Conservation (phyloP, 2,888 invertebrate species). For the Napeogenes sylphis region DNA sequence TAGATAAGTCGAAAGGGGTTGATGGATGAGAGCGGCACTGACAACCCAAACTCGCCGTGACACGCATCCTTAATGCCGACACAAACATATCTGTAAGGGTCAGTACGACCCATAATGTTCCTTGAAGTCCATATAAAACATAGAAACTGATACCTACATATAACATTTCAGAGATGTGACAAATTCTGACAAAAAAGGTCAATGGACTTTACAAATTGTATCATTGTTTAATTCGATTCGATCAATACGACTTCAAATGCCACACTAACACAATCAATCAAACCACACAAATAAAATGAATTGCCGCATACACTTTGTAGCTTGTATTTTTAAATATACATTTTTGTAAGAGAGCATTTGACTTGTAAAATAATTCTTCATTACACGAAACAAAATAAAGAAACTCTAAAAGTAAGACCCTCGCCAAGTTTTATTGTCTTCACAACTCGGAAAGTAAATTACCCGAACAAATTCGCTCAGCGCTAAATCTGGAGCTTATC, state of each 20-base stretch:
- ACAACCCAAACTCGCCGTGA: slow-evolving; percentile 54
- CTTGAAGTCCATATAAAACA: not conserved
- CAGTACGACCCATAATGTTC: not conserved
- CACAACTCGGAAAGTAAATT: slow-evolving; percentile 72
- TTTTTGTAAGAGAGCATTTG: slow-evolving; percentile 37
- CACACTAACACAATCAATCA: slow-evolving; percentile 11
- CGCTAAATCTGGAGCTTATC: slow-evolving; percentile 73
- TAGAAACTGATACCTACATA: not conserved
- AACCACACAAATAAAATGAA: slow-evolving; percentile 9
- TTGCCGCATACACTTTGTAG: slow-evolving; percentile 14
- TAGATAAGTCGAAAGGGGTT: slow-evolving; percentile 52
- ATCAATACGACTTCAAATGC: not conserved
- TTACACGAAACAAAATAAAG: slow-evolving; percentile 60
- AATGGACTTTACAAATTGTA: not conserved
- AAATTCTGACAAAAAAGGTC: not conserved
- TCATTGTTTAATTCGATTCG: slow-evolving; percentile 1
- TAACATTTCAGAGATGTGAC: not conserved
- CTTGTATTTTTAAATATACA: slow-evolving; percentile 24
- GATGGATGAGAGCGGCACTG: slow-evolving; percentile 61
- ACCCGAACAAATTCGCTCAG: slow-evolving; percentile 72
- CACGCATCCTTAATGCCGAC: slow-evolving; percentile 57
- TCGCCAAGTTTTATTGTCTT: slow-evolving; percentile 72
- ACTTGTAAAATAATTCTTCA: slow-evolving; percentile 57
- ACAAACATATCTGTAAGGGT: slow-evolving; percentile 37
- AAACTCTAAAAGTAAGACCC: slow-evolving; percentile 55